phyloP scores from a whole-genome alignment of 2,113 vertebrate species.

The Kryptolebias marmoratus region DNA sequence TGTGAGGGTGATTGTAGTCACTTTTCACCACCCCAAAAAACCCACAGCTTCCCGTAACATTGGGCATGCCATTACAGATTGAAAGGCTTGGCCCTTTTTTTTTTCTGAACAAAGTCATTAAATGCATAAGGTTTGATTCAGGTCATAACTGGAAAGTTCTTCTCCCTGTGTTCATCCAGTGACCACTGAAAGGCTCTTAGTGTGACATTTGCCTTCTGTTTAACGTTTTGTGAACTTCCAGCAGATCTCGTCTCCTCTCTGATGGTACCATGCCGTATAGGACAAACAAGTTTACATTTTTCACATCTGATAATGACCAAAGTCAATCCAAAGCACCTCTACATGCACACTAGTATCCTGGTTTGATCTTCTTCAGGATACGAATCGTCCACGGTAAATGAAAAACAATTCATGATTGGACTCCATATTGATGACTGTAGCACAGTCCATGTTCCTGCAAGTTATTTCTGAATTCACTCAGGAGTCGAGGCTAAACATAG shows the following conservation, averaged over 20 bases:
- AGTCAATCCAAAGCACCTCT: not conserved
- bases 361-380: slow-evolving; percentile 1
- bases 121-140: slow-evolving; percentile 17
- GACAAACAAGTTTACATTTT: slow-evolving; percentile 17
- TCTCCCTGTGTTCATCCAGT: slow-evolving; percentile 6
- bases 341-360: not conserved
- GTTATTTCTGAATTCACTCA: not conserved
- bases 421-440: not conserved
- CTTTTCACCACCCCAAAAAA: not conserved
- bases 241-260: slow-evolving; percentile 8
- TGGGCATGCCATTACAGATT: slow-evolving; percentile 34
- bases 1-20: slow-evolving; percentile 64
- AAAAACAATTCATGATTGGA: not conserved
- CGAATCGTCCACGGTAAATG: not conserved
- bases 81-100: slow-evolving; percentile 10
- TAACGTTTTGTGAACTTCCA: slow-evolving; percentile 46
- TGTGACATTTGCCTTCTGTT: slow-evolving; percentile 16
- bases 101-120: slow-evolving; percentile 3
- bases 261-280: not conserved
- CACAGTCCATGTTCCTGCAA: slow-evolving; percentile 2
- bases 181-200: not conserved
- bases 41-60: slow-evolving; percentile 63
- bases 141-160: not conserved
- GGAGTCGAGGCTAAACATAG: not conserved
- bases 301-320: slow-evolving; percentile 6